These are phyloP conservation scores for Acanthisitta chloris DNA, from an alignment of 2,113 vertebrate species.

Conservation along the genomic window DNA sequence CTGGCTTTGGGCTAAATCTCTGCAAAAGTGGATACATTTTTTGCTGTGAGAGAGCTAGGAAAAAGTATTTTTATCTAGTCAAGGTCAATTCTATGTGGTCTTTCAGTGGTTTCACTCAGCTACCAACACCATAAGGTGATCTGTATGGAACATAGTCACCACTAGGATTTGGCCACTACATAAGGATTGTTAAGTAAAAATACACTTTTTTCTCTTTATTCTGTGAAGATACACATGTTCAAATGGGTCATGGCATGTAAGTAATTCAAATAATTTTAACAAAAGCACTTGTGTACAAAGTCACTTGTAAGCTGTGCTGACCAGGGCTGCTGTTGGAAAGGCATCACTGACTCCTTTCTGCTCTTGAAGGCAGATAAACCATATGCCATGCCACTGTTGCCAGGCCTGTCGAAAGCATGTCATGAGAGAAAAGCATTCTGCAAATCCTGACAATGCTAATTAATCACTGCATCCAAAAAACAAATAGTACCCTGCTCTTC, in stretches of 20 bases:
- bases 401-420: accelerated
- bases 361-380: neutral
- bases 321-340: neutral
- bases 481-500: neutral
- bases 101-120: neutral
- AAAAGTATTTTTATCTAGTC: neutral
- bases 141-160: neutral
- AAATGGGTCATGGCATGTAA: neutral
- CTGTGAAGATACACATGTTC: neutral
- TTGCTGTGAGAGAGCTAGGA: neutral
- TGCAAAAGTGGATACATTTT: neutral
- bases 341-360: neutral
- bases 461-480: neutral
- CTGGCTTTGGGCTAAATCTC: neutral
- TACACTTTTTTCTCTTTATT: neutral
- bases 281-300: neutral
- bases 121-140: neutral
- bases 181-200: neutral
- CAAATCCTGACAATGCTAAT: neutral
- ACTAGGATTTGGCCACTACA: neutral
- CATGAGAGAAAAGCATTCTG: neutral
- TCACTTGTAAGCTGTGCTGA: neutral
- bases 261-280: neutral
- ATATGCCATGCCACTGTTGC: accelerated
- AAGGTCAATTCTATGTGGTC: neutral